Percentiles rank a stretch among this genome's conserved stretches.
Evolutionary conservation across 2,113 vertebrate genomes (phyloP).

Genomic region (Percopsis transmontana): DNA sequence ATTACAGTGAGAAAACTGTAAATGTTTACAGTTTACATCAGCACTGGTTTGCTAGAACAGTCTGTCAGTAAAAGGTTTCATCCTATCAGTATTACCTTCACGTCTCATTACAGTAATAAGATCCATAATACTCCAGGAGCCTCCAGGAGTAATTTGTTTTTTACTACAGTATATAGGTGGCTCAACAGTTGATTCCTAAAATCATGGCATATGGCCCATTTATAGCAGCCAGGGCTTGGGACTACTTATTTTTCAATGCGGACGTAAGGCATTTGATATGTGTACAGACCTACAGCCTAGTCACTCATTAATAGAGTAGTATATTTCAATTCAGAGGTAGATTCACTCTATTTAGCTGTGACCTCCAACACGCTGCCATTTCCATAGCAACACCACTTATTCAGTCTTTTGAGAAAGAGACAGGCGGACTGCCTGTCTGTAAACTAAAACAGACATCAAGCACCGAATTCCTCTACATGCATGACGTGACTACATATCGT

Average conservation of each 20-base stretch:
- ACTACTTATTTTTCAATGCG: too few species aligned
- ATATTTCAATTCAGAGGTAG: too few species aligned
- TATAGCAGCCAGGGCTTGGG: too few species aligned
- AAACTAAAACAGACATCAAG: conserved; percentile 41
- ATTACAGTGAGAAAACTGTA: too few species aligned
- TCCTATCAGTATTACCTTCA: too few species aligned
- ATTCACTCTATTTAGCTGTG: not conserved
- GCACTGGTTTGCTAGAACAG: conserved; percentile 24
- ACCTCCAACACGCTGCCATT: not conserved
- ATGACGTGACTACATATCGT: conserved; percentile 48
- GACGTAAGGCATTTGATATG: too few species aligned
- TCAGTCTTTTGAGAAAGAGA: conserved; percentile 24
- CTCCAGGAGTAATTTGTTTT: too few species aligned
- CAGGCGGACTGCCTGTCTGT: conserved; percentile 22
- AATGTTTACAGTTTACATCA: too few species aligned
- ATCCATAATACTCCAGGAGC: conserved; percentile 6
- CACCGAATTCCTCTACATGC: conserved; percentile 30
- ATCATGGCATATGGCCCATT: too few species aligned
- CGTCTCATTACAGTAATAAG: conserved; percentile 9
- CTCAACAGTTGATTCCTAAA: too few species aligned
- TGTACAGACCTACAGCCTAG: not conserved
- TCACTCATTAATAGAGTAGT: conserved; percentile 7
- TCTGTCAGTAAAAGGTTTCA: conserved; percentile 64
- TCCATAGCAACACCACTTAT: conserved; percentile 27
- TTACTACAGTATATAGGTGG: too few species aligned